Base-by-base conservation (phyloP, 2,888 invertebrate genomes). In the Ichneumoninae sp. region DNA sequence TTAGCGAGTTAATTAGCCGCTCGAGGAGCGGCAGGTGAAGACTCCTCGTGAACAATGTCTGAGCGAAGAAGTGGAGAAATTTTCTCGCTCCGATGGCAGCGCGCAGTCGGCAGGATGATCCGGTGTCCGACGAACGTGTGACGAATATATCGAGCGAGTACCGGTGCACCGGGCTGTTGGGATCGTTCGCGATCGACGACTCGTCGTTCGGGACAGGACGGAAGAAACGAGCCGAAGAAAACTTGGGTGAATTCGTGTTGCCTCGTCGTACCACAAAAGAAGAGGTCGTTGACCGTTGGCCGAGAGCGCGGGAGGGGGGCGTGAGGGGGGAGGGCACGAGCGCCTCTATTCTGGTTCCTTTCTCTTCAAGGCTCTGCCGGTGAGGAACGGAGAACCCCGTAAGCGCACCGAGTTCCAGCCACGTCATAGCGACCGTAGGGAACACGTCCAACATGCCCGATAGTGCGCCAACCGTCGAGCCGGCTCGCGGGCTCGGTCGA, bases 311-410 rank as follows among this genome's bases (percentile, higher is more conserved):
- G 40, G 2, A 10, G 40, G 44, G 44, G 3, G 44, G 13, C 30
- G 30, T 30, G 30, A 13, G 13, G 44, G 13, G 3, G 44, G 44
- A 16, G 73, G 71, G 66, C 54, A 60, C 73, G 36, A 60, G 83
- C 77, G 83, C 87, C 87, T 47, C 44, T 87, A 87, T 88, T 88
- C 87, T 86, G 88, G 87, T 87, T 90, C 89, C 89, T 90, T 89
- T 90, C 89, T 90, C 89, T 87, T 89, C 87, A 87, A 88, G 88
- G 88, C 87, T 87, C 86, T 79, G 75, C 85, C 79, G 84, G 84
- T 16, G 40, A 68, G 54, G 26, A 33, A 63, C 63, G 13, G 63
- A 40, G 36, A 60, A 78, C 52, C 47, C 50, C 47, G 70, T 50
- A 57, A 78, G 74, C 68, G 44, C 33, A 22, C 69, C 36, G 77